Base-by-base conservation (phyloP, 2,888 invertebrate species). In the Adelphocoris suturalis region DNA sequence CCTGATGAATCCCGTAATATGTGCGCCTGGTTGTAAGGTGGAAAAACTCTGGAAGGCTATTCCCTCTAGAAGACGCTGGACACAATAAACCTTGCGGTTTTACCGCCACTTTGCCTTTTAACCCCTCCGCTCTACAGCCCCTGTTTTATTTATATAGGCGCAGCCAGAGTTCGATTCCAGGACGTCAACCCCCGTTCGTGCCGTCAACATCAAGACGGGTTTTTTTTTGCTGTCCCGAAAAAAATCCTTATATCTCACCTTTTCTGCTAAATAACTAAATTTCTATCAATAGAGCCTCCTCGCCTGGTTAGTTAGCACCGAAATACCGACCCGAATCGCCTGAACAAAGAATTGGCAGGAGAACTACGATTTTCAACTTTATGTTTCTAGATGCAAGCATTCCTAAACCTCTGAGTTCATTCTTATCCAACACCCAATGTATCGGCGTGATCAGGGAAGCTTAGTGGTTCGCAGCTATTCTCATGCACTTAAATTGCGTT, bases 61-160 rank as follows among this genome's bases (percentile, higher is more conserved):
- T 68, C 68, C 68, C 68, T 12, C 12, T 23, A 68, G 68, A 12
- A 13, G 68, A 68, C 23, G 68, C 23, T 68, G 68, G 68, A 68
- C 68, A 68, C 68, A 68, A 68, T 68, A 68, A 68, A 68, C 68
- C 68, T 68, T 23, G 68, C 68, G 68, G 68, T 68, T 68, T 68
- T 68, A 68, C 68, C 68, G 27, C 68, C 68, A 68, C 68, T 68
- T 68, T 68, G 68, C 68, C 68, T 68, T n/a, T 68, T 68, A 68
- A 68, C 68, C 68, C 27, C 23, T 19, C n/a, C 68, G 27, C 19
- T 2, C 57, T 16, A 7, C 14, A 7, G n/a, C 1, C n/a, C 1
- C 23, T 9, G 68, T 68, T 23, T 68, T 68, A 68, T 68, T 68
- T 68, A 68, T 68, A 68, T 12, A 68, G 23, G 27, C 68, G 11